Evolutionary conservation across 2,113 vertebrate species (phyloP).

Genomic region (Erythrocebus patas): DNA sequence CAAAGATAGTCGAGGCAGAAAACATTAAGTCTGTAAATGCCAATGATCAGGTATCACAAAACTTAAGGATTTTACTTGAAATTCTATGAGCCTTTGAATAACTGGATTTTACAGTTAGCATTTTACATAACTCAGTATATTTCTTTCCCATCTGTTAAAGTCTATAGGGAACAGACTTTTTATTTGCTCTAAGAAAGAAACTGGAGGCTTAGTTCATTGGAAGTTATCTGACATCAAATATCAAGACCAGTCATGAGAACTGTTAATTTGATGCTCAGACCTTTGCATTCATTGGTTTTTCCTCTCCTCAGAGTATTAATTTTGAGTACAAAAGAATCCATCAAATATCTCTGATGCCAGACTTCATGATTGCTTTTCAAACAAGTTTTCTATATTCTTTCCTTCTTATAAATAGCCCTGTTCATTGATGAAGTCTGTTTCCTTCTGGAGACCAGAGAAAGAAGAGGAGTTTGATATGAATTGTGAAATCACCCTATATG

Average conservation of each 20-base stretch:
- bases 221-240: slow-evolving; percentile 64
- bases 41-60: background rate
- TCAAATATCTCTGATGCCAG: background rate
- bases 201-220: slow-evolving; percentile 46
- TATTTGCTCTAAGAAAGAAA: slow-evolving; percentile 50
- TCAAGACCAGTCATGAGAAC: slow-evolving; percentile 54
- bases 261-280: slow-evolving; percentile 55
- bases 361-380: slow-evolving; percentile 46
- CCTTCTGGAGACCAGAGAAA: slow-evolving; percentile 26
- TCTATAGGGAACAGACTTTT: slow-evolving; percentile 53
- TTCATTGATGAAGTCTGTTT: background rate
- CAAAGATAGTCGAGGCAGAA: slow-evolving; percentile 6
- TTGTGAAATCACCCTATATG: background rate
- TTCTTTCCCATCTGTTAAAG: slow-evolving; percentile 34
- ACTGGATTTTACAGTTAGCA: background rate
- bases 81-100: background rate
- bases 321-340: slow-evolving; percentile 24
- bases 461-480: background rate
- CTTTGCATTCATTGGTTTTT: slow-evolving; percentile 57
- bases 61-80: background rate
- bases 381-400: slow-evolving; percentile 1
- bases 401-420: background rate
- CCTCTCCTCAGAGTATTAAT: slow-evolving; percentile 43
- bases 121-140: slow-evolving; percentile 37
- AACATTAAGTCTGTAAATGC: background rate